A percentile compares a stretch with the other conserved stretches of the same genome.
These are phyloP conservation scores for Ricordea florida DNA, from an alignment of 92 coral and sea anemone species.

Conservation along the genomic window DNA sequence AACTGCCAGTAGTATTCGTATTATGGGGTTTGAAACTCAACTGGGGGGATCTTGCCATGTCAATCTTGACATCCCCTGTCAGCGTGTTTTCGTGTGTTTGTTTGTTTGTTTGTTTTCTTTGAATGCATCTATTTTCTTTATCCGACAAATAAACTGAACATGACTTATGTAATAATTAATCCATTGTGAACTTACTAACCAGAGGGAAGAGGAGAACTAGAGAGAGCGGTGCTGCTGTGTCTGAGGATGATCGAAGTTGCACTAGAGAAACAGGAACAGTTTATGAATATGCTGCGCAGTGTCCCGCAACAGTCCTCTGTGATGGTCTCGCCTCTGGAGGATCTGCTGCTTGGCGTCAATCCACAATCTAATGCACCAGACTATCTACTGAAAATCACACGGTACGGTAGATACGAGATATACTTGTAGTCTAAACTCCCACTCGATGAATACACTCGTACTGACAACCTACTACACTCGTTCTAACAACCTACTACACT, in stretches of 20 bases:
- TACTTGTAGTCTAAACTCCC: too few species aligned
- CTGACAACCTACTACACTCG: too few species aligned
- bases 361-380: slow-evolving; percentile 82
- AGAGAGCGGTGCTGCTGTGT: slow-evolving; percentile 81
- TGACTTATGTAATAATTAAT: background rate
- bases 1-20: too few species aligned
- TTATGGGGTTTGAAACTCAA: too few species aligned
- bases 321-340: slow-evolving; percentile 85
- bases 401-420: too few species aligned
- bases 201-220: slow-evolving; percentile 87
- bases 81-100: too few species aligned
- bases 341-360: slow-evolving; percentile 78
- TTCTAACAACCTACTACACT: background rate
- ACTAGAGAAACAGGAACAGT: slow-evolving; percentile 87
- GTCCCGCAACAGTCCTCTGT: slow-evolving; percentile 75
- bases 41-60: too few species aligned
- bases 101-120: too few species aligned
- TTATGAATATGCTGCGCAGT: slow-evolving; percentile 74
- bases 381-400: slow-evolving; percentile 84
- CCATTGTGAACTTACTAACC: background rate
- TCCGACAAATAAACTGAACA: too few species aligned
- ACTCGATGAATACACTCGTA: too few species aligned
- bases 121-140: too few species aligned
- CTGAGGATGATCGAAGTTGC: slow-evolving; percentile 87
- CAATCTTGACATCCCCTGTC: too few species aligned